phyloP scores from a whole-genome alignment of 2,113 vertebrate species.

The Eonycteris spelaea region DNA sequence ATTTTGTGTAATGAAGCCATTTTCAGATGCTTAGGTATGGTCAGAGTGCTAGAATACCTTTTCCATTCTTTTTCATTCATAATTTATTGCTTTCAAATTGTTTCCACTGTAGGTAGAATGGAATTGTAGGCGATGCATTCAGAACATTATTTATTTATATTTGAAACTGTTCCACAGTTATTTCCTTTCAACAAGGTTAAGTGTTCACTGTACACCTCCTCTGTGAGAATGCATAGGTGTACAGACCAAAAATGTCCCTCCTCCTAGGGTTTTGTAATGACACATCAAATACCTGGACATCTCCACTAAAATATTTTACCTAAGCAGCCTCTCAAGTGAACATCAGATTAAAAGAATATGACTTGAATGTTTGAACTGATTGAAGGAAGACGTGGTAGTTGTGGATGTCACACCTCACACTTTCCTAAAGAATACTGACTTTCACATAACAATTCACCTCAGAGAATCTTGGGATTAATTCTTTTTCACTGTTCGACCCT shows the following conservation, averaged over 20 bases:
- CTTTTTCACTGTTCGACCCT: background rate
- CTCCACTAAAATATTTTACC: background rate
- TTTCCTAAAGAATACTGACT: background rate
- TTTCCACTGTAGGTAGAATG: background rate
- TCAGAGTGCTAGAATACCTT: background rate
- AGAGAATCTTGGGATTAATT: background rate
- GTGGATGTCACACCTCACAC: background rate
- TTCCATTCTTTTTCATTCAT: background rate
- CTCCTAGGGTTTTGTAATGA: background rate
- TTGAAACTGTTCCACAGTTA: background rate
- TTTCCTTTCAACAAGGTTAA: background rate
- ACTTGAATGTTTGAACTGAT: background rate
- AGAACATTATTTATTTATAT: background rate
- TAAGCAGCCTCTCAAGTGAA: background rate
- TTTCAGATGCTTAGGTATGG: background rate
- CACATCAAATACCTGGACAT: background rate
- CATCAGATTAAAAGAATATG: background rate
- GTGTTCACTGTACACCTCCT: background rate
- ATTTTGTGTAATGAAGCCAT: constrained; percentile 8
- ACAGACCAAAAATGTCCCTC: background rate
- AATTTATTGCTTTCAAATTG: background rate
- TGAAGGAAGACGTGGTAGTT: background rate
- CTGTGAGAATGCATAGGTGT: background rate
- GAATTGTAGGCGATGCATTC: background rate
- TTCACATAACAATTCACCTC: background rate